Evolutionary conservation across 2,888 invertebrate genomes (phyloP), one percentile per base, ranked within the genome.

Genomic region (Dusona sp.): DNA sequence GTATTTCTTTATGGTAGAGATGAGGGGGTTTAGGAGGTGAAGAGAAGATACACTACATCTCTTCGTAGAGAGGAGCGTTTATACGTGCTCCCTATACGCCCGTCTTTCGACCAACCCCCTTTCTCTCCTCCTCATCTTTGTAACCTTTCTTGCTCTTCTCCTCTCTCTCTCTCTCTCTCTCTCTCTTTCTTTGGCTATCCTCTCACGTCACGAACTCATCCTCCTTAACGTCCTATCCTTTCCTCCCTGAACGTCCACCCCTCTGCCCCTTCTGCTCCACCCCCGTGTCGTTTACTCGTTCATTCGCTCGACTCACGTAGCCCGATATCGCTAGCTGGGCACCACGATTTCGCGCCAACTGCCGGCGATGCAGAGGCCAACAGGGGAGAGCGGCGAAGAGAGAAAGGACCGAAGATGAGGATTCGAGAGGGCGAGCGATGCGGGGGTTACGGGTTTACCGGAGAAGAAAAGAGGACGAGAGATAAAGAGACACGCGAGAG

Each of bases 391-490:
- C 29, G 16, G 61, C 29, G 22, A 45, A 64, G 64, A 77, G 79
- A 74, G 73, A 38, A 74, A 42, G 61, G 77, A 72, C 72, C 54
- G 68, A 54, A 75, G 74, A 74, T 75, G 79, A 74, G 74, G 48
- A 84, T 79, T 79, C 65, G 74, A 67, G 74, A 70, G 61, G 57
- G 78, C 65, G 75, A 54, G 45, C 29, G 54, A 65, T 68, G 75
- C 84, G 74, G 80, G 82, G 88, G 86, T 88, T 84, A 88, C 86
- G 83, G 85, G 88, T 83, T 83, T 88, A 86, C 87, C 54, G 65
- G 51, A 77, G 57, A 79, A 73, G 80, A 84, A 77, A 85, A 79
- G 80, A 78, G 73, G 36, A 64, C 68, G 65, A 81, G 86, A 84
- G 79, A 87, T 84, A 81, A 87, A 81, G 87, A 87, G 84, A 84